Percentiles rank a stretch among this genome's conserved stretches.
Conservation (phyloP, 2,113 vertebrate genomes). For the Chaenogobius annularis region DNA sequence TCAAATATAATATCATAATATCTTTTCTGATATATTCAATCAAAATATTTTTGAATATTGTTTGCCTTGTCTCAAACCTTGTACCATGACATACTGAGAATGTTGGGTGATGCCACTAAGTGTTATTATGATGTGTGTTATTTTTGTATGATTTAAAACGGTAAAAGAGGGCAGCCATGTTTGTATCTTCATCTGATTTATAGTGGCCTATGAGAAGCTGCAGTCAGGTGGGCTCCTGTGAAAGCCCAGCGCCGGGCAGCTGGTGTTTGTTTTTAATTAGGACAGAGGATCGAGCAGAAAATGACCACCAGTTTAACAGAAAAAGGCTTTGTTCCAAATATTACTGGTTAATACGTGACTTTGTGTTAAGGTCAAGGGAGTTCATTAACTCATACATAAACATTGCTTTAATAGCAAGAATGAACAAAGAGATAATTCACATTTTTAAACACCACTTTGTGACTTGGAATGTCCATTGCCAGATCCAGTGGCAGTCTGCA, state of each 20-base stretch:
- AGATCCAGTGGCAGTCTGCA: slow-evolving; percentile 5
- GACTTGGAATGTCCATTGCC: background rate
- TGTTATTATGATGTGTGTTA: slow-evolving; percentile 22
- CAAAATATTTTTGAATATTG: too few relatives aligned
- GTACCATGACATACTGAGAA: slow-evolving; percentile 15
- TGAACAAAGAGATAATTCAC: background rate
- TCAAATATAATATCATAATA: too few relatives aligned
- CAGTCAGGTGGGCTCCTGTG: slow-evolving; percentile 18
- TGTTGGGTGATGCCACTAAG: slow-evolving; percentile 26
- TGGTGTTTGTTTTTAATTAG: slow-evolving; percentile 69
- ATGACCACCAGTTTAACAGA: background rate
- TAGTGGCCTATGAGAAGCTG: background rate
- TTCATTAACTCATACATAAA: slow-evolving; percentile 2
- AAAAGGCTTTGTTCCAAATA: slow-evolving; percentile 7
- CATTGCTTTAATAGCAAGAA: background rate
- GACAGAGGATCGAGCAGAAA: slow-evolving; percentile 19
- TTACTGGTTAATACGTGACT: background rate
- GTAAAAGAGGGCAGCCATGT: slow-evolving; percentile 18
- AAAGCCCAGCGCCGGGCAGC: slow-evolving; percentile 14
- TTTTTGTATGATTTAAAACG: background rate
- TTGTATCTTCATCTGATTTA: slow-evolving; percentile 18
- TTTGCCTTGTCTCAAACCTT: background rate
- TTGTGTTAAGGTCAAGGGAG: slow-evolving; percentile 1
- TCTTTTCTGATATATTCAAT: too few relatives aligned
- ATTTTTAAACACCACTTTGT: background rate